A percentile compares a stretch with the other conserved stretches of the same genome.
Evolutionary conservation across 2,113 vertebrate species (phyloP).

Genomic region (Protobothrops mucrosquamatus): DNA sequence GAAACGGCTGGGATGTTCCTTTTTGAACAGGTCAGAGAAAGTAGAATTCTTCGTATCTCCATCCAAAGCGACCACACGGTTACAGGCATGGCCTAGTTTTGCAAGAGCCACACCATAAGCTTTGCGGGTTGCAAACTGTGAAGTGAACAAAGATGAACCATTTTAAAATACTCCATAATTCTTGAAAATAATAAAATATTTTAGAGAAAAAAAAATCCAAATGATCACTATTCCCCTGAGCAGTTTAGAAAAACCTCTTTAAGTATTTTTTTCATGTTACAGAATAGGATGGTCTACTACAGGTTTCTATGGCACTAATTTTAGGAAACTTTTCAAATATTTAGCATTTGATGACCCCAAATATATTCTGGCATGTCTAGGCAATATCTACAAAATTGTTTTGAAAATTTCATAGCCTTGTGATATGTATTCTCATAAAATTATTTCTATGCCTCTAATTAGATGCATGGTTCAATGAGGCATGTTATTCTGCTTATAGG

Average conservation of each 20-base stretch:
- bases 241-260: background rate
- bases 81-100: constrained; percentile 86
- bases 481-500: background rate
- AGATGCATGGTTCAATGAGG: background rate
- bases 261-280: background rate
- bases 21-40: constrained; percentile 90
- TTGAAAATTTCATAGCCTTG: background rate
- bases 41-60: constrained; percentile 95
- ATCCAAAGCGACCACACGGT: constrained; percentile 86
- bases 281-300: background rate
- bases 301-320: background rate
- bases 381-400: background rate
- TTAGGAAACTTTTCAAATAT: background rate
- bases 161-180: background rate
- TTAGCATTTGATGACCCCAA: background rate
- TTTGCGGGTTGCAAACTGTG: constrained; percentile 88
- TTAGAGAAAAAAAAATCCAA: background rate
- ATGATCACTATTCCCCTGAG: background rate
- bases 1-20: constrained; percentile 88
- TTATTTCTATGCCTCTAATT: background rate
- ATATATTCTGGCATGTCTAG: background rate
- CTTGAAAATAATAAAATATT: background rate
- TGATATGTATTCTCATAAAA: background rate
- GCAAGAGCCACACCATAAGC: constrained; percentile 87
- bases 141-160: background rate